These are phyloP conservation scores for Dendrocincla tyrannina DNA, from an alignment of 2,797 vertebrate genomes.

Conservation along the genomic window DNA sequence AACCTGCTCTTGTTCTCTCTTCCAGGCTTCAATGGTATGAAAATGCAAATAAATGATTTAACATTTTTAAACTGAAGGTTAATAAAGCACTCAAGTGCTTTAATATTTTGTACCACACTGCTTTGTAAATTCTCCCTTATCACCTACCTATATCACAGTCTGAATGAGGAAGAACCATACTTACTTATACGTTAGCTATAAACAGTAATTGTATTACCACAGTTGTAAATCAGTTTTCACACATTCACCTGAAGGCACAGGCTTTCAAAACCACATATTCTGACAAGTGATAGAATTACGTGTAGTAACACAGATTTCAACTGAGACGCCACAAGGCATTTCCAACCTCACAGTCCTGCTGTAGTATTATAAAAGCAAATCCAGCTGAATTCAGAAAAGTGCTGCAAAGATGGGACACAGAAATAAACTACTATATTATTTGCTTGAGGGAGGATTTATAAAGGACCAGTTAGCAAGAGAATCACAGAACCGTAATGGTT, in stretches of 20 bases:
- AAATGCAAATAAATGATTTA: constrained; percentile 21
- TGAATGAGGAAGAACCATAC: not conserved
- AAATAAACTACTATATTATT: not conserved
- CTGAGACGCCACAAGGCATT: not conserved
- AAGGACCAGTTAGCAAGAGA: not conserved
- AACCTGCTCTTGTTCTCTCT: not conserved
- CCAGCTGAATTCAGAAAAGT: not conserved
- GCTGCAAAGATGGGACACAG: not conserved
- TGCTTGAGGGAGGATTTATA: not conserved
- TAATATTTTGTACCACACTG: not conserved
- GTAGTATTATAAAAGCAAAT: not conserved
- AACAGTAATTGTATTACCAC: not conserved
- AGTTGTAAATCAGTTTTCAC: not conserved
- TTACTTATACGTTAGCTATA: not conserved
- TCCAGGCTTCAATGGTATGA: not conserved
- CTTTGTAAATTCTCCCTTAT: not conserved
- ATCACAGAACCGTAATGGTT: not conserved
- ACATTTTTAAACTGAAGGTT: not conserved
- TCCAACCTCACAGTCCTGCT: not conserved
- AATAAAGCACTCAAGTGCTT: not conserved
- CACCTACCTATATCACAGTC: not conserved
- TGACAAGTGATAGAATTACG: not conserved
- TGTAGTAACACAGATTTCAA: not conserved
- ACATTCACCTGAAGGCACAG: not conserved
- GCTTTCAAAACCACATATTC: not conserved